Percentiles rank a stretch among this genome's conserved stretches.
These are phyloP conservation scores for Actenoides lindsayi DNA, from an alignment of 2,113 vertebrate genomes.

Conservation along the genomic window DNA sequence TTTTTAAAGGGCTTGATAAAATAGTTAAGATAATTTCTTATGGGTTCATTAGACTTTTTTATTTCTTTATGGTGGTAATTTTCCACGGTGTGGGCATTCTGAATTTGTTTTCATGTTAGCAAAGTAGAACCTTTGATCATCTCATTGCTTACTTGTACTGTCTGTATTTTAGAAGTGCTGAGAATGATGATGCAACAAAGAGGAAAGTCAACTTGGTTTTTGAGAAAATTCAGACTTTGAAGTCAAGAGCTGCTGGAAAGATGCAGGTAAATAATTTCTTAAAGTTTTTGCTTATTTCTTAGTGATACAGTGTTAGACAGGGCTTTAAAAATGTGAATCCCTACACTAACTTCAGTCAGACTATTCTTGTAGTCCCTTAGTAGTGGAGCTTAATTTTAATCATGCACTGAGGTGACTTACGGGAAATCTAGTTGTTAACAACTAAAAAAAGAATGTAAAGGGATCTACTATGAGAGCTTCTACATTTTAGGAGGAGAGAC, in stretches of 20 bases:
- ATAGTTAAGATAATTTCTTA: neutral
- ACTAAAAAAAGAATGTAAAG: neutral
- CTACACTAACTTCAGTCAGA: neutral
- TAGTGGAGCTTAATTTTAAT: neutral
- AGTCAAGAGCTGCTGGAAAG: slow-evolving; percentile 88
- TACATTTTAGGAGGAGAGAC: neutral
- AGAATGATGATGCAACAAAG: slow-evolving; percentile 93
- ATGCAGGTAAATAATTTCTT: slow-evolving; percentile 70
- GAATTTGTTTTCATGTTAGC: neutral
- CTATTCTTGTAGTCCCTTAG: neutral
- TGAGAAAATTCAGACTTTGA: slow-evolving; percentile 98
- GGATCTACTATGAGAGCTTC: neutral
- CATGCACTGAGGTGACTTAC: neutral
- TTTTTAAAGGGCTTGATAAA: neutral
- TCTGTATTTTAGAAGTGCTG: slow-evolving; percentile 81
- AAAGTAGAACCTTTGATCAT: neutral
- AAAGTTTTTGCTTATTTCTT: neutral
- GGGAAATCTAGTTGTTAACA: neutral
- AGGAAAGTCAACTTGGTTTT: slow-evolving; percentile 97
- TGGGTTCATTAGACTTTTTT: neutral
- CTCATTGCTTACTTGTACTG: neutral
- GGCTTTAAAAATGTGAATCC: neutral
- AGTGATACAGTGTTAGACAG: neutral
- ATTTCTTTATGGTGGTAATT: neutral
- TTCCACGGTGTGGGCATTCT: neutral